Conservation (phyloP, 1,140 invertebrate species). For the Ptiloglossa arizonensis region DNA sequence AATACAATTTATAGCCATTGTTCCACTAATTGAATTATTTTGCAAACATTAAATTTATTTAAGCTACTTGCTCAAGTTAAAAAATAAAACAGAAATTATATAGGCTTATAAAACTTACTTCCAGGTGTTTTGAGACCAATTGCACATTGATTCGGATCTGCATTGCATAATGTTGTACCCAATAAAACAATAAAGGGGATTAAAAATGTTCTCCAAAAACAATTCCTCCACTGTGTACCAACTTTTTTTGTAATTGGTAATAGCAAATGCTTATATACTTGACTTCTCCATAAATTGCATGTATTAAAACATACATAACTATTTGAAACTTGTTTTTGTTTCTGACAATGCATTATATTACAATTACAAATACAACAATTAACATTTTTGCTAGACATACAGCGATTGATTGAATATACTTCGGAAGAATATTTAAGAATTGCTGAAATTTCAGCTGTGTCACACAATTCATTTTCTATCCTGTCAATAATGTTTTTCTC, state of each 20-base stretch:
- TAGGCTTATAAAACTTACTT: constrained; percentile 72
- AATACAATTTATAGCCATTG: too few relatives aligned
- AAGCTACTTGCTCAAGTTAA: constrained; percentile 1
- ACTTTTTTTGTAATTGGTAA: constrained; percentile 12
- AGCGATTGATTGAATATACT: constrained; percentile 23
- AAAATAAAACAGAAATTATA: constrained; percentile 3
- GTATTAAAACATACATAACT: constrained; percentile 30
- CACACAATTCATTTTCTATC: constrained; percentile 17
- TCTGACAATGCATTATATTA: constrained; percentile 43
- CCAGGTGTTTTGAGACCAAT: constrained; percentile 72
- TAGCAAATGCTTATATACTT: constrained; percentile 28
- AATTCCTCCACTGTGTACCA: constrained; percentile 41
- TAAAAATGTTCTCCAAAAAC: constrained; percentile 58
- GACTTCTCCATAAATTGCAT: constrained; percentile 21
- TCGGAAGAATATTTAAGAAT: background rate
- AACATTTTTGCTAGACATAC: constrained; percentile 25
- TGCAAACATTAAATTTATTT: background rate
- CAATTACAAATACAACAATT: constrained; percentile 29
- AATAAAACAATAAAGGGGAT: constrained; percentile 55
- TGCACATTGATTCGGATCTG: constrained; percentile 63
- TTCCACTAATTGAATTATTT: background rate
- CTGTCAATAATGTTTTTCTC: constrained; percentile 18
- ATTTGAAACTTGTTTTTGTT: constrained; percentile 21
- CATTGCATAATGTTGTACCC: constrained; percentile 46
- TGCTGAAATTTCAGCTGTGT: constrained; percentile 14